Percentiles rank a stretch among this genome's conserved stretches.
phyloP scores from a whole-genome alignment of 2,888 invertebrate species.

The Drosophila mimica region DNA sequence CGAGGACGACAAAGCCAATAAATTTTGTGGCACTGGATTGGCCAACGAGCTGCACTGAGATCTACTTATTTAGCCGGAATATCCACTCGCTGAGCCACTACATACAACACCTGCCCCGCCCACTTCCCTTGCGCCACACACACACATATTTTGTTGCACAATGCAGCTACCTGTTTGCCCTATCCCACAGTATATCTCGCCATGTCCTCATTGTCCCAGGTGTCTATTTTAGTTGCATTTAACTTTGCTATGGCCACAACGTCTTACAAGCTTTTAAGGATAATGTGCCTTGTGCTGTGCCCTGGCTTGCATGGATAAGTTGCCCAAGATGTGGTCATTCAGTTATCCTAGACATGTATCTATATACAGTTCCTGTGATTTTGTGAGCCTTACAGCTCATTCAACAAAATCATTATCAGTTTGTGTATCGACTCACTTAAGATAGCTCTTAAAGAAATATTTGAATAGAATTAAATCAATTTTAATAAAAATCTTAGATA shows the following conservation, averaged over 20 bases:
- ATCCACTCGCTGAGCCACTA: slow-evolving; percentile 52
- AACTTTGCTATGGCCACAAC: slow-evolving; percentile 68
- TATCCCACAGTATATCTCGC: background rate
- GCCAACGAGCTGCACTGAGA: slow-evolving; percentile 61
- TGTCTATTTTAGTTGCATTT: slow-evolving; percentile 80
- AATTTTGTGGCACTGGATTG: slow-evolving; percentile 76
- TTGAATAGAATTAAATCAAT: background rate
- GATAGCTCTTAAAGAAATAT: background rate
- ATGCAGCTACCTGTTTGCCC: slow-evolving; percentile 23
- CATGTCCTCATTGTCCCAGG: slow-evolving; percentile 64
- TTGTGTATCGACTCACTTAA: background rate
- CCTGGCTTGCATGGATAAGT: slow-evolving; percentile 15
- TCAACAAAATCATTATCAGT: background rate
- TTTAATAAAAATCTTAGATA: too few species aligned
- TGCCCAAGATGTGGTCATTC: slow-evolving; percentile 28
- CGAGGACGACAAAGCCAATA: slow-evolving; percentile 75
- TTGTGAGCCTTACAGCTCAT: background rate
- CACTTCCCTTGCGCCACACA: background rate
- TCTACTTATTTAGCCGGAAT: slow-evolving; percentile 70
- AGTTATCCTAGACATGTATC: background rate
- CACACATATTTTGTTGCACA: background rate
- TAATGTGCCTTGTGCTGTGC: slow-evolving; percentile 44
- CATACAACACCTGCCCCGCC: background rate
- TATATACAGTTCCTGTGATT: slow-evolving; percentile 30
- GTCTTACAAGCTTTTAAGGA: slow-evolving; percentile 73